A percentile compares a stretch with the other conserved stretches of the same genome.
Evolutionary conservation across 1,140 invertebrate genomes (phyloP).

Genomic region (Scaptomyza hsui): DNA sequence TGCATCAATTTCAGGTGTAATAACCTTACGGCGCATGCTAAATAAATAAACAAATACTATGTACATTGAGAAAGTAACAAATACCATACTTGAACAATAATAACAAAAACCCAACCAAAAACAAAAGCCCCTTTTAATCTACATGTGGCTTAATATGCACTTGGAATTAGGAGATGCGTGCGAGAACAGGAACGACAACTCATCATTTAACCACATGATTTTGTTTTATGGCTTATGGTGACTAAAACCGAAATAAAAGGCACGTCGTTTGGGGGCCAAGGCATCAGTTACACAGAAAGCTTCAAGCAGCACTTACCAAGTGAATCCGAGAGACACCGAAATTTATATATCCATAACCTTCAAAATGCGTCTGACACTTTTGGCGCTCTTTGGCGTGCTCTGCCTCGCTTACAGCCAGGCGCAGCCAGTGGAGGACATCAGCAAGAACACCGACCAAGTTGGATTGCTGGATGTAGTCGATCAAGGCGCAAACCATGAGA

Average conservation of each 20-base stretch:
- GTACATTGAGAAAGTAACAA: slow-evolving; percentile 5
- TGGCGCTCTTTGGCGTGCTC: slow-evolving; percentile 30
- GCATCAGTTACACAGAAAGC: slow-evolving; percentile 3
- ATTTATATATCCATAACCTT: not conserved
- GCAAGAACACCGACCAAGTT: not conserved
- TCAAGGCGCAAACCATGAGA: slow-evolving; percentile 47
- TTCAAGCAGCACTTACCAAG: not conserved
- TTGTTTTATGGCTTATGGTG: not conserved
- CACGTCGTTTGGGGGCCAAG: not conserved
- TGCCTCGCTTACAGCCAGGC: slow-evolving; percentile 33
- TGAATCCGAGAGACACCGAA: not conserved
- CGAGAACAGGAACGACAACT: slow-evolving; percentile 17
- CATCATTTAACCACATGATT: not conserved
- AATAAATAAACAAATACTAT: slow-evolving; percentile 15
- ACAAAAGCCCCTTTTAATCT: slow-evolving; percentile 14
- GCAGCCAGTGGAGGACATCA: not conserved
- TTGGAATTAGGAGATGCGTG: slow-evolving; percentile 7
- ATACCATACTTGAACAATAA: slow-evolving; percentile 10
- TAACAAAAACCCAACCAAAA: not conserved
- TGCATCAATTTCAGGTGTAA: slow-evolving; percentile 7
- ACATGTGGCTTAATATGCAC: not conserved
- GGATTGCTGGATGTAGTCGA: slow-evolving; percentile 48
- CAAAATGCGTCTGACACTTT: slow-evolving; percentile 41
- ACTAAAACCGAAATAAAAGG: slow-evolving; percentile 15
- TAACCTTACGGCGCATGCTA: not conserved